Evolutionary conservation across 2,888 invertebrate genomes (phyloP), one percentile per base, ranked within the genome.

Genomic region (Cistogaster globosa): DNA sequence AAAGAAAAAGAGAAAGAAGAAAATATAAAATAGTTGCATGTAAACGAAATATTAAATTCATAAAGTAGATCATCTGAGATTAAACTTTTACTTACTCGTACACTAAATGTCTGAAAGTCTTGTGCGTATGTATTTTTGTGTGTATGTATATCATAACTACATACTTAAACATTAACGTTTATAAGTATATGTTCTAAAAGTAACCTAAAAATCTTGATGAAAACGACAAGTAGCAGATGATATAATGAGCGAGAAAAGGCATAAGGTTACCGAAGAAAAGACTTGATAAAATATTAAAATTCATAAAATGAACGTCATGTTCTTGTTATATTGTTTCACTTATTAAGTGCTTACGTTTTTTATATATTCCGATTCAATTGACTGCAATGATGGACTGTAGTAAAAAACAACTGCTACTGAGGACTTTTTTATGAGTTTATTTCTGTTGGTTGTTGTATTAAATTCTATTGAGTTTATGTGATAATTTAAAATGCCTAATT

Each of bases 61-160:
- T 80, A 83, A 81, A 77, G 81, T 85, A 74, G 81, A 81, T 81
- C 77, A 81, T 68, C 76, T 74, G 42, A 69, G 84, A 84, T 81
- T 81, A 81, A 83, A 78, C 63, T 79, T 36, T 38, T 62, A 60
- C 55, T 45, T 55, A 55, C n/a, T 69, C 36, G 51, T 36, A 51
- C 57, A 71, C 26, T 38, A 20, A 55, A 32, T 20, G 9, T 9
- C 0, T 14, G 2, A 1, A 12, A 20, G 6, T 20, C 12, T 14
- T 42, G 14, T 62, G 14, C 12, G 9, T 58, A 9, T 58, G n/a
- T 58, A 32, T 57, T 9, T 36, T 4, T 20, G 42, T 42, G 42
- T 42, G 14, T 65, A 22, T 22, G 45, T 22, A 38, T n/a, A 0
- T 32, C n/a, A 26, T 26, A 62, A 20, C 1, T 65, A 42, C 42